Evolutionary conservation across 2,113 vertebrate species (phyloP), one percentile per base, ranked within the genome.

Genomic region (Numida meleagris): DNA sequence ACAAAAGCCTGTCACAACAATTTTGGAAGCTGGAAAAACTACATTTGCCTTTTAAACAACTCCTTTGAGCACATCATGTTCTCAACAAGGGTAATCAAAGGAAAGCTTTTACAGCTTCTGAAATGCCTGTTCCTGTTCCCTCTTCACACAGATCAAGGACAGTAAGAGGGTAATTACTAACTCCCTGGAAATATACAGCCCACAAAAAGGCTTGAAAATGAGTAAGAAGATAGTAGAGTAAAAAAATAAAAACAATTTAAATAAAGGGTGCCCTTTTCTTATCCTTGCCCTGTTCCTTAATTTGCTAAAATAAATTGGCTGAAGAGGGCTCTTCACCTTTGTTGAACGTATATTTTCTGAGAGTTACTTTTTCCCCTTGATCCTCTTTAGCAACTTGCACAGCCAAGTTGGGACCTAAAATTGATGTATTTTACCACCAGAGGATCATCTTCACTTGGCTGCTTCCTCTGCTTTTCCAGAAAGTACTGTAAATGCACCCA

Each of bases 1-100:
- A 78, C 74, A 72, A 91, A 83, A 92, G 19, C 51, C 75, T 94
- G 86, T 88, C 90, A 94, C 71, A 95, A 89, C 74, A 70, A 73
- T 86, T 96, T 31, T 82, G 45, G 61, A 91, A 80, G 55, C 24
- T 82, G 50, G 61, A 83, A 90, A 91, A 76, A n/a, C 36, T 66
- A 42, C 1, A 0, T 85, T 86, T 89, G 43, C 59, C 63, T 89
- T 92, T 93, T 79, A 84, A 86, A 82, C 40, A 70, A 31, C 57
- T 93, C 45, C 51, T 97, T 82, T 87, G 71, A 86, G 76, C 33
- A 86, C 76, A 85, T 8, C 42, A 20, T 72, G 16, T 65, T 88
- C 72, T 84, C 59, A 83, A 59, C 43, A 63, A 87, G 4, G 1
- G 53, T 75, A 94, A 92, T 57, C 57, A 79, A 78, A 95, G 33